Percentiles rank a stretch among this genome's conserved stretches.
Evolutionary conservation across 2,888 invertebrate species (phyloP).

Genomic region (Macrosoma leucophasiata): DNA sequence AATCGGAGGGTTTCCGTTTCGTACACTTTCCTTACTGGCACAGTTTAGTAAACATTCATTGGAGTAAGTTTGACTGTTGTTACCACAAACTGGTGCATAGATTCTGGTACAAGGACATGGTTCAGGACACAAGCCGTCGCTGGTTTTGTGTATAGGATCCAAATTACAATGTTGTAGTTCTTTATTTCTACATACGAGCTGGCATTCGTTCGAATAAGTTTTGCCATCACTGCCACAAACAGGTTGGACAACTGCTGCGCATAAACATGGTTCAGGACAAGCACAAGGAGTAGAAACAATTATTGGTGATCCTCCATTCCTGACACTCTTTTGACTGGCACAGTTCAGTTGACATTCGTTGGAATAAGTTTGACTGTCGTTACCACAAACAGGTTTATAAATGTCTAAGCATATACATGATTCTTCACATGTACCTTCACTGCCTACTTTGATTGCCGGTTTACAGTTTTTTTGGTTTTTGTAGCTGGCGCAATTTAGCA

Average conservation of each 20-base stretch:
- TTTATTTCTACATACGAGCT: slow-evolving; percentile 13
- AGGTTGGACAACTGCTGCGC: slow-evolving; percentile 13
- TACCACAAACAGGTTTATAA: slow-evolving; percentile 23
- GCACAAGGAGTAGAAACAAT: not conserved
- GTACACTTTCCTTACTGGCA: slow-evolving; percentile 6
- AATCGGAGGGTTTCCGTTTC: slow-evolving; percentile 7
- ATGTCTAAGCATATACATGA: slow-evolving; percentile 25
- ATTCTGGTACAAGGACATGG: slow-evolving; percentile 15
- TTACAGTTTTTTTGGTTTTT: slow-evolving; percentile 9
- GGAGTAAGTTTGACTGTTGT: slow-evolving; percentile 18
- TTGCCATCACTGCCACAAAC: slow-evolving; percentile 19
- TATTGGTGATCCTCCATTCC: slow-evolving; percentile 17
- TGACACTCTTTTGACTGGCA: slow-evolving; percentile 28
- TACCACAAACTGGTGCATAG: slow-evolving; percentile 23
- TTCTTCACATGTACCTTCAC: slow-evolving; percentile 27
- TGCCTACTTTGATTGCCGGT: slow-evolving; percentile 12
- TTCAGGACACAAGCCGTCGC: slow-evolving; percentile 13
- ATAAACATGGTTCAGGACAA: slow-evolving; percentile 17
- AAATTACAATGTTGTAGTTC: not conserved
- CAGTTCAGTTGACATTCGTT: slow-evolving; percentile 34
- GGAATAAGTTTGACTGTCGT: slow-evolving; percentile 28
- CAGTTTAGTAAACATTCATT: slow-evolving; percentile 22
- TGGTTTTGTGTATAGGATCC: slow-evolving; percentile 2
- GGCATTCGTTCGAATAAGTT: slow-evolving; percentile 16
- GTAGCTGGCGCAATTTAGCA: slow-evolving; percentile 18